A percentile compares a stretch with the other conserved stretches of the same genome.
Conservation (phyloP, 2,113 vertebrate genomes). For the Chinchilla lanigera region DNA sequence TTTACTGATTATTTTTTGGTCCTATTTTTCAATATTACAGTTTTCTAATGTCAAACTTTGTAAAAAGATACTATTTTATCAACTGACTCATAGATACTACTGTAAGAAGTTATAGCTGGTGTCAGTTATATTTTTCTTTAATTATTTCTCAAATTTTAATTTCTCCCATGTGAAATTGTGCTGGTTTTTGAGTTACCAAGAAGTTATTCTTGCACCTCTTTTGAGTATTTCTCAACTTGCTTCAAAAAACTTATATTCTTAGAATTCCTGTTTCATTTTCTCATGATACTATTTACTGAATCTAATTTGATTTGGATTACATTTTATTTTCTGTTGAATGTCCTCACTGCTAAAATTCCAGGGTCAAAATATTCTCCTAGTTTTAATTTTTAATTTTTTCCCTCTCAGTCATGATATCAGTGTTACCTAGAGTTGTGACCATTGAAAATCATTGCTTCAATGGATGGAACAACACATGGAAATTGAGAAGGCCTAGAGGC, state of each 20-base stretch:
- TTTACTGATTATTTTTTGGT: not conserved
- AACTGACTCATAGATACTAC: not conserved
- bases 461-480: not conserved
- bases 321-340: conserved; percentile 4
- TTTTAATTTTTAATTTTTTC: conserved; percentile 30
- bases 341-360: not conserved
- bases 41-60: conserved; percentile 19
- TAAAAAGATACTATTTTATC: not conserved
- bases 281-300: not conserved
- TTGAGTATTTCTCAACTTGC: not conserved
- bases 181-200: not conserved
- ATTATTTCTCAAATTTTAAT: conserved; percentile 27
- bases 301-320: conserved; percentile 46
- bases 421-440: conserved; percentile 11
- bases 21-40: not conserved
- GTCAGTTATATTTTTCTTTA: not conserved
- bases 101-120: not conserved
- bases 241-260: not conserved
- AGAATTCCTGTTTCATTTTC: not conserved
- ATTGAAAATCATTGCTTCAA: conserved; percentile 21
- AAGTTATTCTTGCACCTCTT: not conserved
- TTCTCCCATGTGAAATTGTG: not conserved
- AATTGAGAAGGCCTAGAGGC: conserved; percentile 17
- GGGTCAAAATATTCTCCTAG: conserved; percentile 1
- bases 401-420: not conserved